Base-by-base conservation (phyloP, 2,797 vertebrate species). In the Macrochelys suwanniensis region DNA sequence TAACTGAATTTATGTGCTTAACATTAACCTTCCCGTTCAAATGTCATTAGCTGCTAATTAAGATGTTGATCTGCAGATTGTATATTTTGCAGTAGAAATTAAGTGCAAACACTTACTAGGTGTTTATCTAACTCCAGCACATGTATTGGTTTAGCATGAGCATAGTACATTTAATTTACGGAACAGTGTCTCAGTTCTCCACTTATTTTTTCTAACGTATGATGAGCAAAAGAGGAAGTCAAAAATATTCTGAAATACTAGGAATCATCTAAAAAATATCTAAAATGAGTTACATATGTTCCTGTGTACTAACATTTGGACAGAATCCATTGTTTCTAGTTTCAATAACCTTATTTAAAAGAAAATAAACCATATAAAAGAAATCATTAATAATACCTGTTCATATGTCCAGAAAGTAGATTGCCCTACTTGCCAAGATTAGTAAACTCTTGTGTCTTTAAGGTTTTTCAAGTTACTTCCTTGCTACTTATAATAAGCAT, bases 31-130 rank as follows among this genome's bases (percentile, higher is more conserved):
- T 97, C 97, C 95, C 93, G 94, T 98, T 96, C 96, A 98, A 96
- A 97, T 97, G 97, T 97, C 97, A 98, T 98, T 98, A 98, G 90
- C 93, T 96, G 89, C 97, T 98, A 98, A 98, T 98, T 98, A 98
- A 98, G 98, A 97, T 97, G 98, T 98, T 98, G 98, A 97, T 97
- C 97, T 96, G 95, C 96, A 97, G 97, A 97, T 97, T 97, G 97
- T 97, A 89, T 95, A 96, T 97, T 94, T 96, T 96, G 96, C 97
- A 96, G 94, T 90, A 96, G 96, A 97, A 95, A 96, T 96, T 95
- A 98, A 98, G 98, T 97, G 96, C 96, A 96, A 90, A 85, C 96
- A 95, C 97, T 98, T 97, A 93, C 96, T 97, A 94, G 95, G 91
- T 98, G 92, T 98, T 98, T 97, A 98, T 98, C 97, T 97, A 97